phyloP scores from a whole-genome alignment of 2,888 invertebrate species.

The Lepeophtheirus nordmannii region DNA sequence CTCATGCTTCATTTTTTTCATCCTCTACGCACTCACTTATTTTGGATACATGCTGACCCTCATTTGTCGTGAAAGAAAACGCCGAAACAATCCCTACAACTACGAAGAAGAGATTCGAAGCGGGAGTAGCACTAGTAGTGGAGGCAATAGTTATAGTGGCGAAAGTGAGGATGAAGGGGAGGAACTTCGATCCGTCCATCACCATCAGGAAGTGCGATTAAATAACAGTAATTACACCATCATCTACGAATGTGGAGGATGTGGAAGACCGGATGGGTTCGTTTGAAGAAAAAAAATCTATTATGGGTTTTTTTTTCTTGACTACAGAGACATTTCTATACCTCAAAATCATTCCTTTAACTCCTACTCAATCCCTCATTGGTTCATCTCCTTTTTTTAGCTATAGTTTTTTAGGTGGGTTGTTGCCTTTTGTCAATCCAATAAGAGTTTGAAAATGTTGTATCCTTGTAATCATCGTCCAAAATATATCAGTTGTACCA shows the following conservation, averaged over 20 bases:
- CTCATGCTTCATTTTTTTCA: not conserved
- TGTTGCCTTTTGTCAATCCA: too few species aligned
- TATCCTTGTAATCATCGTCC: too few species aligned
- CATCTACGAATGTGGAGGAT: not conserved
- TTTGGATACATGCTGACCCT: not conserved
- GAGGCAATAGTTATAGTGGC: not conserved
- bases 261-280: not conserved
- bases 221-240: not conserved
- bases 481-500: too few species aligned
- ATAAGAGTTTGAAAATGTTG: too few species aligned
- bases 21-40: not conserved
- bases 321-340: too few species aligned
- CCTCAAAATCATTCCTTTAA: too few species aligned
- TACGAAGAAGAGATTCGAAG: not conserved
- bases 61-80: not conserved
- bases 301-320: too few species aligned
- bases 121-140: not conserved
- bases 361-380: too few species aligned
- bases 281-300: not conserved
- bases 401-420: too few species aligned
- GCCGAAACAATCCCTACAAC: not conserved
- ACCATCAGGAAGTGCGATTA: not conserved
- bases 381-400: too few species aligned
- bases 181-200: conserved; percentile 1
- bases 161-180: not conserved